Evolutionary conservation across 2,797 vertebrate genomes (phyloP).

Genomic region (Zalophus californianus): DNA sequence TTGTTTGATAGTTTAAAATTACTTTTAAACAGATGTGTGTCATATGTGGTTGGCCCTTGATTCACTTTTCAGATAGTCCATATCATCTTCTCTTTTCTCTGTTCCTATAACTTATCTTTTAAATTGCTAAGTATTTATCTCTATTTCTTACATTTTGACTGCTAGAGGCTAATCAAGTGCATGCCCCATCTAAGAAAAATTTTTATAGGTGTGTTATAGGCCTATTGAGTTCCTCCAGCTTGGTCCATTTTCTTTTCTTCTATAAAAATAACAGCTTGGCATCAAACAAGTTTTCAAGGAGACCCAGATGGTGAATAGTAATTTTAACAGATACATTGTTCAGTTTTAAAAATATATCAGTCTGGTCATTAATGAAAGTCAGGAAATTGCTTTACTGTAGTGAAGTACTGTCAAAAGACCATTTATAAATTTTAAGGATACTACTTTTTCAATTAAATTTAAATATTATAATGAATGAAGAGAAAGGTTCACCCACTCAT

Average conservation of each 20-base stretch:
- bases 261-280: conserved; percentile 67
- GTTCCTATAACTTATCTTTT: conserved; percentile 45
- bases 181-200: conserved; percentile 39
- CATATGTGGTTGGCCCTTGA: not conserved
- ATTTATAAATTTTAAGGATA: conserved; percentile 76
- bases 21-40: not conserved
- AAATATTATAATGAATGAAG: conserved; percentile 73
- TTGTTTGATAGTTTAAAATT: not conserved
- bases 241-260: conserved; percentile 65
- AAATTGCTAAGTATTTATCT: conserved; percentile 68
- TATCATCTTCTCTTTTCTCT: conserved; percentile 63
- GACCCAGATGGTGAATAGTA: conserved; percentile 76
- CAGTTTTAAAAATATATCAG: conserved; percentile 77
- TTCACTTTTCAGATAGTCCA: conserved; percentile 58
- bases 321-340: conserved; percentile 83
- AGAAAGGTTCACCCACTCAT: conserved; percentile 53
- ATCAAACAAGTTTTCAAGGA: conserved; percentile 75
- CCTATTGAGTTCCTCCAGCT: conserved; percentile 3
- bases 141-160: conserved; percentile 35
- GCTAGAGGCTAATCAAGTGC: conserved; percentile 37
- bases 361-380: conserved; percentile 74
- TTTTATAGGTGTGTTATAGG: not conserved
- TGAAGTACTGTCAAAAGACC: conserved; percentile 76
- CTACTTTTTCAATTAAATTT: conserved; percentile 82
- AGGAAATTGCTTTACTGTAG: conserved; percentile 75